phyloP scores from a whole-genome alignment of 2,113 vertebrate genomes.

The Myanophis thanlyinensis region DNA sequence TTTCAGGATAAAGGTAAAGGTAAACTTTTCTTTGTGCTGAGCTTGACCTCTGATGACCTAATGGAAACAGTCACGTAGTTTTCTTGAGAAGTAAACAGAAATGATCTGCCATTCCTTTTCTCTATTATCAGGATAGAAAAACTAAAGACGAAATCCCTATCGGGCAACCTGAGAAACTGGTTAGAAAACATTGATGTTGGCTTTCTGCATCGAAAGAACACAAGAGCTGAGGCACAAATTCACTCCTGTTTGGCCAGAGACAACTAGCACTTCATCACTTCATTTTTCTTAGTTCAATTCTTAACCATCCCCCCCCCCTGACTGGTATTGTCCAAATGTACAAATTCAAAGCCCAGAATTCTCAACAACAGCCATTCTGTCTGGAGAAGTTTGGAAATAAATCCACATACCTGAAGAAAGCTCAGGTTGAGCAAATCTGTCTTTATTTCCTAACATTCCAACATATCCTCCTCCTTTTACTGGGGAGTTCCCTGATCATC shows the following conservation, averaged over 20 bases:
- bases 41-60: not conserved
- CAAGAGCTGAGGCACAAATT: not conserved
- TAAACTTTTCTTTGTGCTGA: not conserved
- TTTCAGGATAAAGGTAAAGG: not conserved
- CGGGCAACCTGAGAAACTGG: not conserved
- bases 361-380: not conserved
- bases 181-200: not conserved
- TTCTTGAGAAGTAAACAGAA: not conserved
- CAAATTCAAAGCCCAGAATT: not conserved
- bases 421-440: not conserved
- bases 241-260: not conserved
- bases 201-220: not conserved
- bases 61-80: not conserved
- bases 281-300: not conserved
- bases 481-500: not conserved
- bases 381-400: not conserved
- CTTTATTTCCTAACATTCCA: not conserved
- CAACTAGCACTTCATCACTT: not conserved
- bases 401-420: not conserved
- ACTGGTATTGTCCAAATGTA: not conserved
- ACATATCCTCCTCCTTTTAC: not conserved
- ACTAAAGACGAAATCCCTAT: not conserved
- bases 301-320: not conserved
- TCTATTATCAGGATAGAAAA: not conserved
- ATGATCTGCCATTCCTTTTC: not conserved